Percentiles rank a stretch among this genome's conserved stretches.
Conservation (phyloP, 2,797 vertebrate species). For the Spinibarbus caldwelli region DNA sequence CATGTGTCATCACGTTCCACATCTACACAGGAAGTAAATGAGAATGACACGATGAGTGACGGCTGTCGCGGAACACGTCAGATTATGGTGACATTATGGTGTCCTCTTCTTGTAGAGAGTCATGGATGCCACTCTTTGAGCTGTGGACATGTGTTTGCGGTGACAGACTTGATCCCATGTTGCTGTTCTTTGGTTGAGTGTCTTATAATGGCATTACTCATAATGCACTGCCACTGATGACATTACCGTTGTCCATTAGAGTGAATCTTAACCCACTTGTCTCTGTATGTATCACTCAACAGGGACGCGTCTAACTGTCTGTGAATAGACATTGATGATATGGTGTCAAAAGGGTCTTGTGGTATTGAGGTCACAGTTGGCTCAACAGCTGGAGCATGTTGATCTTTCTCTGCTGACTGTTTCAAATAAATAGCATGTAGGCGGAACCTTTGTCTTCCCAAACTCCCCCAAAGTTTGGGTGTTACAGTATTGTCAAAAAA, state of each 20-base stretch:
- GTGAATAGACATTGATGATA: slow-evolving; percentile 64
- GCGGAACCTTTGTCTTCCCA: not conserved
- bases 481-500: not conserved
- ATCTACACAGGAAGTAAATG: slow-evolving; percentile 67
- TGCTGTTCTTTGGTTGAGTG: slow-evolving; percentile 12
- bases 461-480: not conserved
- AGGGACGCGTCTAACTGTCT: slow-evolving; percentile 28
- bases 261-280: not conserved
- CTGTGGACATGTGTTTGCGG: not conserved
- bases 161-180: slow-evolving; percentile 4
- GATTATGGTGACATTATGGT: slow-evolving; percentile 29
- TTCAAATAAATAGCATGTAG: not conserved
- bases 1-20: slow-evolving; percentile 71
- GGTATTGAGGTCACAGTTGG: slow-evolving; percentile 70
- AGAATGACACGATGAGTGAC: slow-evolving; percentile 58
- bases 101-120: not conserved
- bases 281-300: not conserved
- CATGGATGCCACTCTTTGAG: not conserved
- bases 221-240: slow-evolving; percentile 52
- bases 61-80: slow-evolving; percentile 56
- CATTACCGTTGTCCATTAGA: slow-evolving; percentile 8
- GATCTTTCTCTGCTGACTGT: not conserved
- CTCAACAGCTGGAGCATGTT: slow-evolving; percentile 41
- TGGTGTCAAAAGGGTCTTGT: slow-evolving; percentile 69
- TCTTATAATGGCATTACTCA: slow-evolving; percentile 52